phyloP scores from a whole-genome alignment of 1,140 invertebrate species.

The Odontomachus brunneus region DNA sequence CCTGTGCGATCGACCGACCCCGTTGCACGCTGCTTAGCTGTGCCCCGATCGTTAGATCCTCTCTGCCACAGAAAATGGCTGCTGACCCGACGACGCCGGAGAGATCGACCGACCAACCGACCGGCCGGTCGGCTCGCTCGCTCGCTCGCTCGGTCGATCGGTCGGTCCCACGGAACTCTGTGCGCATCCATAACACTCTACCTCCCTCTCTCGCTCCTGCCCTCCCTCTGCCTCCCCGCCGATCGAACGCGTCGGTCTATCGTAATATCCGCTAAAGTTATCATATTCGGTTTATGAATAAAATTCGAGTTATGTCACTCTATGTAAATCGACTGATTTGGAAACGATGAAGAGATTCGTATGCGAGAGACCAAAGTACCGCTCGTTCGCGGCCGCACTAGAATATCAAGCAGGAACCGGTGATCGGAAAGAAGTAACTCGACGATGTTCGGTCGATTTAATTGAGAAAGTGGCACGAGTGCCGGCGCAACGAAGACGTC shows the following conservation, averaged over 20 bases:
- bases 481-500: slow-evolving; percentile 1
- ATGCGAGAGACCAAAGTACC: slow-evolving; percentile 4
- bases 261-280: background rate
- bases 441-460: slow-evolving; percentile 38
- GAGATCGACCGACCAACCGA: background rate
- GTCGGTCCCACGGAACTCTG: background rate
- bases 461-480: slow-evolving; percentile 44
- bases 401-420: slow-evolving; percentile 34
- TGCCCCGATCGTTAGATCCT: slow-evolving; percentile 42
- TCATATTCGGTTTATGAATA: slow-evolving; percentile 14
- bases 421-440: slow-evolving; percentile 3
- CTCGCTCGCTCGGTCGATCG: no score
- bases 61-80: slow-evolving; percentile 34
- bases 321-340: slow-evolving; percentile 45
- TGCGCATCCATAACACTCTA: background rate
- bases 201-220: no score
- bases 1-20: slow-evolving; percentile 45
- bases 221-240: background rate
- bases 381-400: background rate
- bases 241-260: background rate
- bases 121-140: no score
- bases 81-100: slow-evolving; percentile 31
- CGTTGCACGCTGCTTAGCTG: slow-evolving; percentile 14
- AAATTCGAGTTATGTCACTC: background rate
- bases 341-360: slow-evolving; percentile 49